Base-by-base conservation (phyloP, 2,888 invertebrate species). In the Eledona agricola region DNA sequence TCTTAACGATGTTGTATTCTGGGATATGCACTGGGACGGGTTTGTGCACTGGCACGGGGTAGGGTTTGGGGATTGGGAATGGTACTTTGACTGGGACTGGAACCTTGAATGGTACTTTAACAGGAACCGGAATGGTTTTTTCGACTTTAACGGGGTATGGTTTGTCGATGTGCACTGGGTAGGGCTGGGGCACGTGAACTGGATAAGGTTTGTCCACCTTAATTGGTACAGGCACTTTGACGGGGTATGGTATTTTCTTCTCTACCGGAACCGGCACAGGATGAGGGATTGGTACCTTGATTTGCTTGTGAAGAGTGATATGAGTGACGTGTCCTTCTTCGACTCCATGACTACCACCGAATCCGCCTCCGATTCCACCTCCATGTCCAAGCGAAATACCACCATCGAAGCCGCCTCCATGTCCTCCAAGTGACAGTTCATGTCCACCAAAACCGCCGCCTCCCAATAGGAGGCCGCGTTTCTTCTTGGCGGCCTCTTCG, bases 181-280 rank as follows among this genome's bases (percentile, higher is more conserved):
- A 82, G 9, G 86, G 86, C 74, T 80, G 79, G 2, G 83, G 83
- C 25, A 83, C 83, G 62, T 81, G 81, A 9, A 84, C 83, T 49
- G 84, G 82, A 77, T 83, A 84, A 29, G 84, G 84, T 76, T 79
- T 81, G 77, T 80, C 82, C 43, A 81, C 76, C 13, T 78, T 78
- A 1, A 81, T 78, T 1, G 81, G 65, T 16, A 82, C 77, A 28
- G 82, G 77, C 59, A 78, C 81, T 38, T 81, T 81, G 1, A 74
- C 73, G 6, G 70, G 69, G 38, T 83, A 83, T 58, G 85, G 87
- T 55, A 88, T 84, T 71, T 82, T 85, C 79, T 86, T 89, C 74
- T 87, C 87, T 6, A 75, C 66, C 15, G 66, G 70, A 13, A 68
- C 65, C 13, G 79, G 79, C 2, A 88, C 88, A 32, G 89, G 88